Evolutionary conservation across 2,888 invertebrate species (phyloP), one percentile per base, ranked within the genome.

Genomic region (Arenicola marina): DNA sequence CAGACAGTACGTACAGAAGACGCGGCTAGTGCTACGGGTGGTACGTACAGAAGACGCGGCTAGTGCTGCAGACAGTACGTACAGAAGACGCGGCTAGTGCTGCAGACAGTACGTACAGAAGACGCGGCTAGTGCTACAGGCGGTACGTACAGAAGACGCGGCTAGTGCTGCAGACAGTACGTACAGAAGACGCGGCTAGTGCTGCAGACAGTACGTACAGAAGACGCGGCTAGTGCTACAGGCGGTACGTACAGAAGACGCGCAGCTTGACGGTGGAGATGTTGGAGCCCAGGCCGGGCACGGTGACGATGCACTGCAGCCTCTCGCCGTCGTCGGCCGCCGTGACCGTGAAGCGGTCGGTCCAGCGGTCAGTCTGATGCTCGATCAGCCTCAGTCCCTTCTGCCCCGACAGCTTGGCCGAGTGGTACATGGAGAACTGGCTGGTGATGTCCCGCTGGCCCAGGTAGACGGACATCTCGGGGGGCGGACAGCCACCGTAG

Each of bases 341-440:
- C 3, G 33, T 53, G 26, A 58, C 64, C 31, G 38, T 7, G 28
- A 61, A 51, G 44, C 28, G 48, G 2, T 21, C 43, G 15, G 56
- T 29, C 33, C 48, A 64, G 51, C 58, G 44, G 44, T 66, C 66
- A 1, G 66, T 64, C 32, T 34, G 48, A 51, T 66, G 59, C 29
- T 24, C 48, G 28, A 66, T 61, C 7, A 51, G 29, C 18, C 59
- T 33, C 51, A 66, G 58, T 24, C 64, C 61, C 44, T 44, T 56
- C 55, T 26, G 28, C 18, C 66, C 66, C 2, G 58, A 48, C 56
- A 62, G 38, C 24, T 48, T 48, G 48, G 48, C 7, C 18, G 11
- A 48, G 18, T 11, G 11, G 18, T 21, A 11, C n/a, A 24, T 11
- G 26, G 15, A 24, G 48, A 48, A 48, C 18, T 7, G 18, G n/a